Evolutionary conservation across 2,888 invertebrate species (phyloP).

Genomic region (Hyles lineata): DNA sequence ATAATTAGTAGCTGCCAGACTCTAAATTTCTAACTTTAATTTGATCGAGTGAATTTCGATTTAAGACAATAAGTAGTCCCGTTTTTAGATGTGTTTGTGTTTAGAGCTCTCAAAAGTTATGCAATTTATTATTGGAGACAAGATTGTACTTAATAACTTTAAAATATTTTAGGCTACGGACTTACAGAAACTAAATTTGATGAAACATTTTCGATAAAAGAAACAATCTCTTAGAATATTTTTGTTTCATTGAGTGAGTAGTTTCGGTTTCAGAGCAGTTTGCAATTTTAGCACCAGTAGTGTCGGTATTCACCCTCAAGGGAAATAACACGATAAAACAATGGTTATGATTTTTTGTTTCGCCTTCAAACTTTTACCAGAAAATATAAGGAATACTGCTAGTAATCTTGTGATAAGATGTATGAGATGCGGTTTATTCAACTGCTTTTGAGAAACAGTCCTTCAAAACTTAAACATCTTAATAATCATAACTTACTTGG

Average conservation of each 20-base stretch:
- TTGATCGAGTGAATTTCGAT: too few relatives aligned
- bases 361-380: neutral
- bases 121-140: too few relatives aligned
- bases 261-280: neutral
- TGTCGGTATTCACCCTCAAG: neutral
- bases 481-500: too few relatives aligned
- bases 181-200: too few relatives aligned
- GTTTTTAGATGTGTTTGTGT: too few relatives aligned
- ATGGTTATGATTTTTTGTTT: neutral
- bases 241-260: neutral
- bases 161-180: too few relatives aligned
- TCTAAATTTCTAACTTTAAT: neutral
- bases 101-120: too few relatives aligned
- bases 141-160: too few relatives aligned
- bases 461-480: too few relatives aligned
- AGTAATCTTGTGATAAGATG: neutral
- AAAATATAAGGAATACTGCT: neutral
- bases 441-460: neutral
- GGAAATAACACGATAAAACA: conserved; percentile 4
- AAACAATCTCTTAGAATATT: neutral
- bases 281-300: neutral
- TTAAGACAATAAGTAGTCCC: too few relatives aligned
- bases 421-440: neutral
- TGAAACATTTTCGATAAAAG: neutral
- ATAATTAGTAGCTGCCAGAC: neutral